Base-by-base conservation (phyloP, 2,113 vertebrate genomes). In the Phoxinus phoxinus region DNA sequence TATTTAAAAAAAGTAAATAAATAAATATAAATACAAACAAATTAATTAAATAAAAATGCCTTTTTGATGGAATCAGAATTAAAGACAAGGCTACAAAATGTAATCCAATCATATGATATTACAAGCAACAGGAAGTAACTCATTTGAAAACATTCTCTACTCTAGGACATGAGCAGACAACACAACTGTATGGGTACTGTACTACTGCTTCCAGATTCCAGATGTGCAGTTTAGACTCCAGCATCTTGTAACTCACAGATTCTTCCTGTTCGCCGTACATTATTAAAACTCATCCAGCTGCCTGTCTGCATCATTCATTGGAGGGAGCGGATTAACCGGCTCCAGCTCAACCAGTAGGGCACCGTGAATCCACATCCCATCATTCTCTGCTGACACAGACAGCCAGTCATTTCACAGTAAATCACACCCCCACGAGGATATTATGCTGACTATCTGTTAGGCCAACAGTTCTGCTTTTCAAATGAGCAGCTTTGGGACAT, bases 381-480 rank as follows among this genome's bases (percentile, higher is more conserved):
- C 80, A 69, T 51, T 69, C 80, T 81, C 59, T 41, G 48, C 74
- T 77, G 46, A 77, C 74, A 81, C 44, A 61, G 46, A 37, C 63
- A 59, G n/a, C 15, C 46, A 58, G 35, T 61, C 63, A 72, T 72
- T 85, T 72, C 76, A 85, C 75, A 80, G 65, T 21, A 75, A 30
- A 82, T 71, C 75, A 25, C 61, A 79, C 44, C 58, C 44, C 32
- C 48, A 27, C 23, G 3, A 59, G 46, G 35, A 80, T 80, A 46
- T 59, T 72, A 32, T 25, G 48, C 84, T 58, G 63, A 32, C 81
- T 51, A 41, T 35, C 27, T 58, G 59, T 65, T 19, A 63, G 37
- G 13, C 25, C 13, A 81, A 25, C 78, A 65, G 78, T 11, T 25
- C 58, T 78, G 51, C 25, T 65, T 69, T 69, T 21, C 15, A 85